phyloP scores from a whole-genome alignment of 2,797 vertebrate species.

The Odontamblyopus rebecca region DNA sequence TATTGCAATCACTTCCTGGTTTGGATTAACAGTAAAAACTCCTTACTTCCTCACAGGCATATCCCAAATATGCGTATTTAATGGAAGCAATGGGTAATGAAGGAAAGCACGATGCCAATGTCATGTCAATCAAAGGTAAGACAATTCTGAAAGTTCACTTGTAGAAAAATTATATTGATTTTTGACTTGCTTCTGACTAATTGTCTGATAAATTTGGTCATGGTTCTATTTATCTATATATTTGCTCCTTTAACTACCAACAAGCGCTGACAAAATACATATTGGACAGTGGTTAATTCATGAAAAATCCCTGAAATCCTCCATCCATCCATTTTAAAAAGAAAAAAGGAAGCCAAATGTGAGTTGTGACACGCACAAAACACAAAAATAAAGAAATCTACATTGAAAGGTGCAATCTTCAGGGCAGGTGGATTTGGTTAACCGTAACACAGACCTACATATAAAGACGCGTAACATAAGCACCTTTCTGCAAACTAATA shows the following conservation, averaged over 20 bases:
- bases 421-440: background rate
- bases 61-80: background rate
- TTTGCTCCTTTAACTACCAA: background rate
- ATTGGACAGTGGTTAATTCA: background rate
- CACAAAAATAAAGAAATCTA: background rate
- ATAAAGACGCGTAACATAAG: constrained; percentile 10
- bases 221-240: background rate
- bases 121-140: background rate
- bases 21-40: background rate
- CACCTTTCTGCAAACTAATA: constrained; percentile 47
- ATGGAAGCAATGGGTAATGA: background rate
- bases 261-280: background rate
- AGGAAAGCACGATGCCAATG: background rate
- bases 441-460: background rate
- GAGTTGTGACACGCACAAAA: background rate
- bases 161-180: no score
- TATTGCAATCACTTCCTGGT: background rate
- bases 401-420: background rate
- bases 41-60: background rate
- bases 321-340: background rate
- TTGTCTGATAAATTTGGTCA: no score
- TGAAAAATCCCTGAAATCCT: background rate
- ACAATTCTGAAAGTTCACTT: background rate
- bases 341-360: background rate
- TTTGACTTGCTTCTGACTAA: background rate